Percentiles rank a stretch among this genome's conserved stretches.
These are phyloP conservation scores for Anseranas semipalmata DNA, from an alignment of 2,113 vertebrate genomes.

Conservation along the genomic window DNA sequence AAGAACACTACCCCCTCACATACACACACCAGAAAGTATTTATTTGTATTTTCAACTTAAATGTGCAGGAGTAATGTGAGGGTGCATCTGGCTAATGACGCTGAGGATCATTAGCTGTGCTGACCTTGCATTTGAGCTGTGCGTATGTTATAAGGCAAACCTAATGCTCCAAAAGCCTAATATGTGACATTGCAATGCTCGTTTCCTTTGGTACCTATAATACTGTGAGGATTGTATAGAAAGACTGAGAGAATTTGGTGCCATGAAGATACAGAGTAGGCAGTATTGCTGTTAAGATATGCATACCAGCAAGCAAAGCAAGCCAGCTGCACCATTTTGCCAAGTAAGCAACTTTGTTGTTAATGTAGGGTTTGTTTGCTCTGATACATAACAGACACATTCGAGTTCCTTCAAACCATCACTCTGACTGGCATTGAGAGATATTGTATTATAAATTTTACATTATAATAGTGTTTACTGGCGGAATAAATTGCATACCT, in stretches of 20 bases:
- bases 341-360: slow-evolving; percentile 64
- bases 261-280: not conserved
- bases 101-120: not conserved
- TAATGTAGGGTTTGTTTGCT: slow-evolving; percentile 66
- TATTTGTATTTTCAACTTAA: slow-evolving; percentile 49
- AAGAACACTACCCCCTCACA: slow-evolving; percentile 57
- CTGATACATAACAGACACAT: slow-evolving; percentile 64
- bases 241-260: not conserved
- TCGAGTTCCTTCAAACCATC: slow-evolving; percentile 59
- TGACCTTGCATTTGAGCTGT: not conserved
- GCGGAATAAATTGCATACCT: slow-evolving; percentile 68
- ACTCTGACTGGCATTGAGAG: slow-evolving; percentile 67
- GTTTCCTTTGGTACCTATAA: not conserved
- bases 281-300: not conserved
- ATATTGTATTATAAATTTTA: slow-evolving; percentile 75
- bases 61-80: not conserved
- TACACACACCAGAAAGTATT: slow-evolving; percentile 54
- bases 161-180: not conserved
- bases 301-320: not conserved
- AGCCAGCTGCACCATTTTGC: slow-evolving; percentile 37
- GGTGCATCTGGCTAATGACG: not conserved
- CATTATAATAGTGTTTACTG: slow-evolving; percentile 74
- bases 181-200: fast-evolving
- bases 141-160: not conserved
- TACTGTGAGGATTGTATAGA: not conserved